These are phyloP conservation scores for Hippocampus zosterae DNA, from an alignment of 2,113 vertebrate species.

Conservation along the genomic window DNA sequence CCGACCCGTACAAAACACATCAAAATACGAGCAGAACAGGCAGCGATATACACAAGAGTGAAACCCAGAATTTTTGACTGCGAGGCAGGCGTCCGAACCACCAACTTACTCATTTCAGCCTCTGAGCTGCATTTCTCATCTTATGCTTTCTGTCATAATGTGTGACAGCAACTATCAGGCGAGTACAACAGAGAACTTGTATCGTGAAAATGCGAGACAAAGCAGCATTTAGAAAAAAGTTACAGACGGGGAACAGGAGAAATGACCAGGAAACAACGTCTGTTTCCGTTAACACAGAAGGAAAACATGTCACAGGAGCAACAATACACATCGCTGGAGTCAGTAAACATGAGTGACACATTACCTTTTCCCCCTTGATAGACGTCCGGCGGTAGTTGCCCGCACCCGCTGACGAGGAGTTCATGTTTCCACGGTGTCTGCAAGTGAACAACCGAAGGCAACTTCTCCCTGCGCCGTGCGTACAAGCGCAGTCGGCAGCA, in stretches of 20 bases:
- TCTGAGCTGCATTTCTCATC: neutral
- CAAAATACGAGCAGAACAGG: too few relatives aligned
- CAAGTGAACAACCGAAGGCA: conserved; percentile 26
- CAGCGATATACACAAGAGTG: too few relatives aligned
- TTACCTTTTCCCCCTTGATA: conserved; percentile 63
- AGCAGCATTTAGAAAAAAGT: neutral
- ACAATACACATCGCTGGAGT: neutral
- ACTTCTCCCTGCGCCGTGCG: neutral
- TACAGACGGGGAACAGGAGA: neutral
- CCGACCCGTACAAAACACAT: too few relatives aligned
- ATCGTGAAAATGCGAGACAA: neutral
- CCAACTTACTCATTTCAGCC: too few relatives aligned
- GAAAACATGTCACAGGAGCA: neutral
- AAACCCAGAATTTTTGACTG: too few relatives aligned
- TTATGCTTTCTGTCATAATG: neutral
- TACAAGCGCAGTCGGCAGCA: neutral
- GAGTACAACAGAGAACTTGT: neutral
- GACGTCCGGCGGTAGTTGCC: conserved; percentile 69
- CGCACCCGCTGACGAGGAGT: conserved; percentile 72
- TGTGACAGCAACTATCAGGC: neutral
- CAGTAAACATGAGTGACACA: conserved; percentile 2
- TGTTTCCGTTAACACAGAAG: too few relatives aligned
- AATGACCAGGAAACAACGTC: neutral
- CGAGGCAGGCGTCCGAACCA: too few relatives aligned
- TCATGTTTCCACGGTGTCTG: conserved; percentile 60